phyloP scores from a whole-genome alignment of 37 sponge, comb jelly and placozoan species.

The Crambe crambe region DNA sequence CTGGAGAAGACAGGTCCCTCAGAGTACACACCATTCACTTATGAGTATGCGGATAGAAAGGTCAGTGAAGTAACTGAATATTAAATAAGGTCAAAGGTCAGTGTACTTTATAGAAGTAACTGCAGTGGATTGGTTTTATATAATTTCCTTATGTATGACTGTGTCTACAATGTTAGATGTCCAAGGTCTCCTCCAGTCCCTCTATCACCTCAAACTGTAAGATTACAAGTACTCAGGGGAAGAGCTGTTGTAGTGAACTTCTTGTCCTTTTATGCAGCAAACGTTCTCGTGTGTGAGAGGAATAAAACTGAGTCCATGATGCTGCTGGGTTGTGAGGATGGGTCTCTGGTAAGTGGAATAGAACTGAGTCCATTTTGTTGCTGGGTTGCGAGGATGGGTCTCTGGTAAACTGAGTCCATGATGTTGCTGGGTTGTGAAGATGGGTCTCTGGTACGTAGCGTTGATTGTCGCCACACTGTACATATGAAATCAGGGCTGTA shows the following conservation, averaged over 20 bases:
- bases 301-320: conserved; percentile 55
- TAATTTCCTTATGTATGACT: background rate
- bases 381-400: too few species aligned
- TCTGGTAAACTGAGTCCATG: conserved; percentile 49
- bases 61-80: background rate
- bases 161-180: too few species aligned
- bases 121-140: background rate
- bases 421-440: conserved; percentile 63
- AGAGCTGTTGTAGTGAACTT: too few species aligned
- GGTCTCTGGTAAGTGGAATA: conserved; percentile 59
- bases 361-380: too few species aligned
- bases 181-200: background rate
- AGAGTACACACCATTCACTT: conserved; percentile 8
- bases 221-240: background rate
- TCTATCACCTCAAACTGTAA: background rate
- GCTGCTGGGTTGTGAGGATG: conserved; percentile 64
- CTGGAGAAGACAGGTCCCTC: conserved; percentile 21
- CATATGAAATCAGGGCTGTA: too few species aligned
- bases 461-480: too few species aligned
- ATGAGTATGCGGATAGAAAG: conserved; percentile 22
- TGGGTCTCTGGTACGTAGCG: too few species aligned
- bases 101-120: background rate
- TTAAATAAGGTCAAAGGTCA: background rate
- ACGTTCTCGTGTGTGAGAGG: conserved; percentile 38
- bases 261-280: conserved; percentile 14